Evolutionary conservation across 2,888 invertebrate genomes (phyloP).

Genomic region (Limnephilus rhombicus): DNA sequence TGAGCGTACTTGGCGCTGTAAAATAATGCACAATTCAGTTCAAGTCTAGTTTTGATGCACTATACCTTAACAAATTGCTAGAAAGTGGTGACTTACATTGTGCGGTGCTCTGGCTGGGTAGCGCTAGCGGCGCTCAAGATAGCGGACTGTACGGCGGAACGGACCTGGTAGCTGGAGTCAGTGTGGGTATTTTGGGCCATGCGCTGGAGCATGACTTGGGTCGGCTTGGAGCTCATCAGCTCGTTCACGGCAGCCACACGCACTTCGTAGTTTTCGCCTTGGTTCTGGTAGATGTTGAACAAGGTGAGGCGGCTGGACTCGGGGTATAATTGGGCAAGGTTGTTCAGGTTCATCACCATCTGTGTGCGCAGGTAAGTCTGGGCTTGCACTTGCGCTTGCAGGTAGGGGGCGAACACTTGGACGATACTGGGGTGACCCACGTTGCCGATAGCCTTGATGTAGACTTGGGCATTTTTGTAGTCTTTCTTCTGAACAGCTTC

Average conservation of each 20-base stretch:
- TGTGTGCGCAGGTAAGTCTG: constrained; percentile 81
- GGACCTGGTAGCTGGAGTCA: constrained; percentile 81
- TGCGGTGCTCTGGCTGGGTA: constrained; percentile 71
- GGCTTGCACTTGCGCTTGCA: constrained; percentile 79
- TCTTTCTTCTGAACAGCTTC: constrained; percentile 77
- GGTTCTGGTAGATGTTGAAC: constrained; percentile 83
- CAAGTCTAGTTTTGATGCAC: no score
- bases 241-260: constrained; percentile 81
- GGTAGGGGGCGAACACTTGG: constrained; percentile 81
- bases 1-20: constrained; percentile 75
- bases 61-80: background rate
- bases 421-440: constrained; percentile 81
- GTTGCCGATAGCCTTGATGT: constrained; percentile 82
- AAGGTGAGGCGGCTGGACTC: constrained; percentile 78
- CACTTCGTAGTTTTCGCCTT: constrained; percentile 81
- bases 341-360: constrained; percentile 79
- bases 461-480: constrained; percentile 78
- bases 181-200: constrained; percentile 84
- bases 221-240: constrained; percentile 80
- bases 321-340: constrained; percentile 76
- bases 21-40: background rate
- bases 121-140: constrained; percentile 79
- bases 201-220: constrained; percentile 81
- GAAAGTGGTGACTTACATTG: constrained; percentile 75
- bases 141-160: constrained; percentile 81